Conservation (phyloP, 2,797 vertebrate genomes). For the Microctenopoma steveboyesi region DNA sequence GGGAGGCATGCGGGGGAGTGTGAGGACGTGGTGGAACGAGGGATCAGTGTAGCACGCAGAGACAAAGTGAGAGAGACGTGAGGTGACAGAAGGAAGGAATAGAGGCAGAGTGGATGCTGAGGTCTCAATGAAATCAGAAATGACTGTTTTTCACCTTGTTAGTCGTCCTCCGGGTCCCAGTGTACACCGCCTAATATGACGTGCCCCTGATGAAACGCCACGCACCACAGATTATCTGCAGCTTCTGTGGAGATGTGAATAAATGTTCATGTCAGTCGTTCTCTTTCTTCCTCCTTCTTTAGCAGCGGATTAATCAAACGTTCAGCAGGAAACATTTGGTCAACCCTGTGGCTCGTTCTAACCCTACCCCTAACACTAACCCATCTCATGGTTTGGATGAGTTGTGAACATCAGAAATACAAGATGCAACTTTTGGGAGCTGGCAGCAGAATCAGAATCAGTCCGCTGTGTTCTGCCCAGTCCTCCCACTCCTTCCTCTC, state of each 20-base stretch:
- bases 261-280: not conserved
- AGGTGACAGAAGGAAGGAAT: constrained; percentile 44
- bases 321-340: too few species aligned
- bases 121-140: constrained; percentile 46
- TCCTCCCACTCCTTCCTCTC: too few species aligned
- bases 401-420: too few species aligned
- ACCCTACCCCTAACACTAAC: too few species aligned
- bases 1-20: constrained; percentile 3
- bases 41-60: constrained; percentile 34
- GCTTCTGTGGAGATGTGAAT: not conserved
- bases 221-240: not conserved
- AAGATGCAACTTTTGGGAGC: too few species aligned
- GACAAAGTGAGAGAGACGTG: constrained; percentile 45
- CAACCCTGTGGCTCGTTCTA: too few species aligned
- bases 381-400: too few species aligned
- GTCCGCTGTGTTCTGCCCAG: too few species aligned
- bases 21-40: constrained; percentile 13
- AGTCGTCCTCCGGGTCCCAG: constrained; percentile 19
- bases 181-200: constrained; percentile 5
- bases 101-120: constrained; percentile 18
- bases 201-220: constrained; percentile 21
- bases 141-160: constrained; percentile 64
- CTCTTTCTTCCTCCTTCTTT: too few species aligned
- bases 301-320: too few species aligned
- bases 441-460: too few species aligned